Conservation (phyloP, 2,888 invertebrate genomes). For the Tipula lateralis region DNA sequence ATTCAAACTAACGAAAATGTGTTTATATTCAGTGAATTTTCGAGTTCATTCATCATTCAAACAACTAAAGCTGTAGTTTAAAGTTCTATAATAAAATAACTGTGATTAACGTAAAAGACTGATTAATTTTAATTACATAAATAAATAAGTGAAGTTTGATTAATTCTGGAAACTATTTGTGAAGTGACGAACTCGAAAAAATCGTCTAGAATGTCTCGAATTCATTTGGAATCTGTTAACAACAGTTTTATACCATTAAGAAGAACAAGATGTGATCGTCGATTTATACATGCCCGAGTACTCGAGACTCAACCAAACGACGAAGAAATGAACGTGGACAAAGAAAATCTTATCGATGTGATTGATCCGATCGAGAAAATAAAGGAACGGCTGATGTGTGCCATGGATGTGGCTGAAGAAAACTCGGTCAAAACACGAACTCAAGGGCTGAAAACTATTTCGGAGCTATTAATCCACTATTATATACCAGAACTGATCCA, state of each 20-base stretch:
- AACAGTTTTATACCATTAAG: not conserved
- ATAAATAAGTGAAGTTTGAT: not conserved
- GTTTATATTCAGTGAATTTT: not conserved
- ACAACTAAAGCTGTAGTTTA: not conserved
- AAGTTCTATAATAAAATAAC: not conserved
- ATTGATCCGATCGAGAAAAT: not conserved
- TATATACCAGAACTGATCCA: not conserved
- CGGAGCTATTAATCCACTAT: not conserved
- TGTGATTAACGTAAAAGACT: not conserved
- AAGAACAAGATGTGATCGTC: not conserved
- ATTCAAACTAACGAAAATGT: not conserved
- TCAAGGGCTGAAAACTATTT: not conserved
- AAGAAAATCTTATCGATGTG: not conserved
- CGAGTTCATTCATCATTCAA: not conserved
- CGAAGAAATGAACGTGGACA: not conserved
- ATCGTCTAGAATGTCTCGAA: not conserved
- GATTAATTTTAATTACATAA: not conserved
- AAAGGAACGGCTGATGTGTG: not conserved
- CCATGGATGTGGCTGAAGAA: not conserved
- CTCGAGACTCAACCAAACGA: not conserved
- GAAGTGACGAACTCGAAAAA: not conserved
- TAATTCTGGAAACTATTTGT: not conserved
- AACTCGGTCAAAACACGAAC: not conserved
- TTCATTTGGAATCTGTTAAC: not conserved
- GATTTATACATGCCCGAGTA: not conserved